phyloP scores from a whole-genome alignment of 2,888 invertebrate species.

The Ischnus inquisitorius region DNA sequence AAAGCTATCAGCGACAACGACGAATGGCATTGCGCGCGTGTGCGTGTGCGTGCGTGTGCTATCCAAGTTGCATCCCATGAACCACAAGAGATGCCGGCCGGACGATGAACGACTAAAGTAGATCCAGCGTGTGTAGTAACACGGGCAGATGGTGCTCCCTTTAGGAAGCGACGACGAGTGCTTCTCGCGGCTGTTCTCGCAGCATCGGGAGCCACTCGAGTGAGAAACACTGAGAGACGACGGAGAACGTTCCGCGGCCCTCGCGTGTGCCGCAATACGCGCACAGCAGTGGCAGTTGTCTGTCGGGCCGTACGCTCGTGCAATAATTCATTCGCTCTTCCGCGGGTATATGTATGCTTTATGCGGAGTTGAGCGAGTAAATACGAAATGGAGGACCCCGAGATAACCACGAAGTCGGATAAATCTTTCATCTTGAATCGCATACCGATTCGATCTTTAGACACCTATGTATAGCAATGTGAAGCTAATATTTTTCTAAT shows the following conservation, averaged over 20 bases:
- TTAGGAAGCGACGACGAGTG: slow-evolving; percentile 53
- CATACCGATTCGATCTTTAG: slow-evolving; percentile 4
- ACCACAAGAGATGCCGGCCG: slow-evolving; percentile 6
- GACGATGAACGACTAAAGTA: slow-evolving; percentile 50
- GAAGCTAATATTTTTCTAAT: too few species aligned
- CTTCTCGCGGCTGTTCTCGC: slow-evolving; percentile 46
- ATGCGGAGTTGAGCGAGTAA: slow-evolving; percentile 4
- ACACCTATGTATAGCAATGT: too few species aligned
- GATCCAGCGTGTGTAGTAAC: slow-evolving; percentile 40
- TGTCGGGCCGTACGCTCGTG: slow-evolving; percentile 51
- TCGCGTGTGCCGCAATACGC: slow-evolving; percentile 12
- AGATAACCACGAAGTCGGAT: slow-evolving; percentile 29
- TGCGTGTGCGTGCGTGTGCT: slow-evolving; percentile 25
- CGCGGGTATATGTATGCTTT: neutral
- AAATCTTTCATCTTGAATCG: slow-evolving; percentile 17
- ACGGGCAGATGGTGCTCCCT: slow-evolving; percentile 65
- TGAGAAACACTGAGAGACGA: slow-evolving; percentile 19
- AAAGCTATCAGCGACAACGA: slow-evolving; percentile 80
- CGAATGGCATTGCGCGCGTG: slow-evolving; percentile 19
- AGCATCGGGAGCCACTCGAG: slow-evolving; percentile 64
- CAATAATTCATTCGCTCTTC: slow-evolving; percentile 65
- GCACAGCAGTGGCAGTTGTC: slow-evolving; percentile 55
- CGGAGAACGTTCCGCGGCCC: slow-evolving; percentile 12
- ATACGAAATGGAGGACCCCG: slow-evolving; percentile 9
- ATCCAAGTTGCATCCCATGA: slow-evolving; percentile 7